phyloP scores from a whole-genome alignment of 2,113 vertebrate genomes.

The Hirundichthys speculiger region DNA sequence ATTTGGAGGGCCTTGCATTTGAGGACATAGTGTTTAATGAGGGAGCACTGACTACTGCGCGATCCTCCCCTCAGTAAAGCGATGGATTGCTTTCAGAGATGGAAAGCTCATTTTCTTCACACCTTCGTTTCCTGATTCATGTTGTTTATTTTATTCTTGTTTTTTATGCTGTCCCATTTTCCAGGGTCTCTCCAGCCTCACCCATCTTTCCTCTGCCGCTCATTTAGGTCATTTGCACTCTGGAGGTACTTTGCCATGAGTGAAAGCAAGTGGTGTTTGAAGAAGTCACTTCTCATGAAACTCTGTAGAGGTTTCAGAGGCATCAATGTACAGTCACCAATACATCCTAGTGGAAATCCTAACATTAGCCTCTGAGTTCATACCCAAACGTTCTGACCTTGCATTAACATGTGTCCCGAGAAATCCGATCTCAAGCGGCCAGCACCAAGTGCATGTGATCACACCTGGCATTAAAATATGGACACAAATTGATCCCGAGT shows the following conservation, averaged over 20 bases:
- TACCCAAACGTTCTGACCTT: background rate
- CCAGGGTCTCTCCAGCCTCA: conserved; percentile 6
- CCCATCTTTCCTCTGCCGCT: conserved; percentile 28
- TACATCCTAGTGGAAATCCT: no score
- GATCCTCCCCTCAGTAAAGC: conserved; percentile 29
- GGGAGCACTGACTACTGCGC: conserved; percentile 29
- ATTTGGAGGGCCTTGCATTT: conserved; percentile 59
- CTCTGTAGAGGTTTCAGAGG: conserved; percentile 32
- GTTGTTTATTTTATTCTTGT: conserved; percentile 2
- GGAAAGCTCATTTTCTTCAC: conserved; percentile 35
- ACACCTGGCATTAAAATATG: no score
- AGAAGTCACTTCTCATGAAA: conserved; percentile 69
- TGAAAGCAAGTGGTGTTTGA: conserved; percentile 41
- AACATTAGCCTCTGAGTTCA: conserved; percentile 59
- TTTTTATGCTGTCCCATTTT: conserved; percentile 21
- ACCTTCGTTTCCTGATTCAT: conserved; percentile 33
- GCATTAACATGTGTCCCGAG: no score
- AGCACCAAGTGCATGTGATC: no score
- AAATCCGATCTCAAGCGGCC: no score
- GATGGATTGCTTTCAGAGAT: conserved; percentile 17
- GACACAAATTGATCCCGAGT: no score
- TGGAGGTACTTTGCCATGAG: conserved; percentile 24
- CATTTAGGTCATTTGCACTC: conserved; percentile 50
- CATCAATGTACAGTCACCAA: background rate
- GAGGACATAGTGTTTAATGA: conserved; percentile 43